Percentiles rank a stretch among this genome's conserved stretches.
Conservation (phyloP, 2,113 vertebrate species). For the Elaphurus davidianus region DNA sequence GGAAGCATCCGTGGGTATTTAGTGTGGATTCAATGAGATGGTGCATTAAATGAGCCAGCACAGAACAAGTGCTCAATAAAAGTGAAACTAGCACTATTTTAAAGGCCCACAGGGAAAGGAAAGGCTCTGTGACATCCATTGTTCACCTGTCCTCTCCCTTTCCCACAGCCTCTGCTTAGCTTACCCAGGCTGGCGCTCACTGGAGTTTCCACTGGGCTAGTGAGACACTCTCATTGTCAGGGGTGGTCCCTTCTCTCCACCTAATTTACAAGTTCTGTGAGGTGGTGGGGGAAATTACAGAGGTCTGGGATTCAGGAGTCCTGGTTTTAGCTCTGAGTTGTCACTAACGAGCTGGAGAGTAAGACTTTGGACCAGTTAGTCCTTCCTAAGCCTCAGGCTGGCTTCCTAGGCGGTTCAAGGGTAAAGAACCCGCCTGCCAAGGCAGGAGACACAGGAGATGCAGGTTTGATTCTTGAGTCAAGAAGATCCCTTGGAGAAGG, state of each 20-base stretch:
- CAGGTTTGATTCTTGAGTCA: not conserved
- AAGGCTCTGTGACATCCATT: not conserved
- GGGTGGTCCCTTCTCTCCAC: not conserved
- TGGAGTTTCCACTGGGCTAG: accelerated
- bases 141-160: not conserved
- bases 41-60: not conserved
- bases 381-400: not conserved
- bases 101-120: not conserved
- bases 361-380: not conserved
- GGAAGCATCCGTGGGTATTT: not conserved
- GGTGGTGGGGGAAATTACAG: not conserved
- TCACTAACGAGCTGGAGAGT: not conserved
- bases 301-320: not conserved
- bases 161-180: not conserved
- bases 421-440: not conserved
- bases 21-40: not conserved
- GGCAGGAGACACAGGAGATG: not conserved
- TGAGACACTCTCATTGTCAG: not conserved
- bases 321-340: not conserved
- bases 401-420: not conserved
- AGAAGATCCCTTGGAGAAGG: not conserved
- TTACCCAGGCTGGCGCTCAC: not conserved
- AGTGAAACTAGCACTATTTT: not conserved
- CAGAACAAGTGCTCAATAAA: not conserved
- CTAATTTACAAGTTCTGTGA: not conserved